A percentile compares a stretch with the other conserved stretches of the same genome.
Conservation (phyloP, 1,140 invertebrate genomes). For the Archegozetes longisetosus region DNA sequence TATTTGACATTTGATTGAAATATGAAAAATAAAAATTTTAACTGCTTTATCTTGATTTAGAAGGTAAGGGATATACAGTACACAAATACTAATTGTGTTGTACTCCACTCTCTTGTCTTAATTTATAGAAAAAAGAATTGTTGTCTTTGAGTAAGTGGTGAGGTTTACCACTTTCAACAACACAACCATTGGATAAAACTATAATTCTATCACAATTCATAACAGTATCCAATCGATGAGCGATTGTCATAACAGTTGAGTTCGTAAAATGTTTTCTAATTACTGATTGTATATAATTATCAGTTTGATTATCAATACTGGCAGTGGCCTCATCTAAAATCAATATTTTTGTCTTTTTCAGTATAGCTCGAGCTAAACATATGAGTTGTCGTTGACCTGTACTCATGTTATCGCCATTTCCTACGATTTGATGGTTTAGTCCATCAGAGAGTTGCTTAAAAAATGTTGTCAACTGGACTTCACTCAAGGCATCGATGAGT, state of each 20-base stretch:
- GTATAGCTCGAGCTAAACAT: slow-evolving; percentile 23
- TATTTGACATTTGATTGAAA: too few species aligned
- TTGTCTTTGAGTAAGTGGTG: neutral
- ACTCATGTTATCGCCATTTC: slow-evolving; percentile 38
- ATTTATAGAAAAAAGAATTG: too few species aligned
- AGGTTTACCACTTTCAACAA: neutral
- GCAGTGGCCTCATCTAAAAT: slow-evolving; percentile 29
- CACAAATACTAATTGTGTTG: too few species aligned
- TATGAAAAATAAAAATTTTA: too few species aligned
- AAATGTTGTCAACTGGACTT: slow-evolving; percentile 7
- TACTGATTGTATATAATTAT: neutral
- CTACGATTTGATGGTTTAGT: slow-evolving; percentile 28
- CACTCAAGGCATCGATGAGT: slow-evolving; percentile 17
- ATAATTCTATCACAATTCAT: slow-evolving; percentile 51
- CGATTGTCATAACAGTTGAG: slow-evolving; percentile 70
- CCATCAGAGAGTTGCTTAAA: slow-evolving; percentile 30
- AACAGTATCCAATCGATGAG: slow-evolving; percentile 72
- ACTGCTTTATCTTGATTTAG: too few species aligned
- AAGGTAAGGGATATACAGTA: too few species aligned
- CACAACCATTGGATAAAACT: neutral
- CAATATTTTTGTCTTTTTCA: slow-evolving; percentile 22
- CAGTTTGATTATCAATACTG: neutral
- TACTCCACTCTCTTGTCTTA: too few species aligned
- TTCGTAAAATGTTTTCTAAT: neutral
- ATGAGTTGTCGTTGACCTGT: slow-evolving; percentile 24